Evolutionary conservation across 2,113 vertebrate genomes (phyloP), one percentile per base, ranked within the genome.

Genomic region (Uria aalge): DNA sequence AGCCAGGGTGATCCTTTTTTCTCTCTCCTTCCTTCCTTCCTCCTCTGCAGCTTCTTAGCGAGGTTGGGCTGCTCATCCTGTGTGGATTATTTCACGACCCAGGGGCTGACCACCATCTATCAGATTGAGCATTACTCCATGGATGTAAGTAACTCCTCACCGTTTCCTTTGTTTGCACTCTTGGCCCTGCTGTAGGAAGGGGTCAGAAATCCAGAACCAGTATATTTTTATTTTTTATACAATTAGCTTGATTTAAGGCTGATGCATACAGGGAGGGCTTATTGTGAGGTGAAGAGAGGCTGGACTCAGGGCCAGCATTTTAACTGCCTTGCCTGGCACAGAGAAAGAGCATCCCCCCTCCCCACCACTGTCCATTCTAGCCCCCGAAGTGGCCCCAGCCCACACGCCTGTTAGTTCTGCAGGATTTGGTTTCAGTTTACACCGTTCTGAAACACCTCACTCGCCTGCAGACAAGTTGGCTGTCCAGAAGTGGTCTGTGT

Each of bases 61-160:
- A 99, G 99, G 98, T 98, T 99, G 99, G 99, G 99, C 98, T 99
- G 99, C 98, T 99, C 99, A 97, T 99, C 99, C 98, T 99, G 99
- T 98, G 97, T 99, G 99, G 99, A 99, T 98, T 99, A 99, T 99
- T 99, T 99, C 99, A 99, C 99, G 98, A 99, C 99, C 98, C 99
- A 99, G 96, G 99, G 99, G 96, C 98, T 99, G 98, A 99, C 98
- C 98, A 99, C 98, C 98, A 99, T 99, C 98, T 99, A 99, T 99
- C 99, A 99, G 99, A 99, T 99, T 98, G 99, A 99, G 98, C 99
- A 99, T 98, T 99, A 99, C 98, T 99, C 99, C 98, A 98, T 99
- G 98, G 99, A 99, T 99, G 99, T 99, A 99, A 99, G 99, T 98
- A 98, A 98, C 88, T 94, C 97, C 95, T 96, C 94, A 78, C 97